Evolutionary conservation across 1,140 invertebrate genomes (phyloP), one percentile per base, ranked within the genome.

Genomic region (Spodoptera litura): DNA sequence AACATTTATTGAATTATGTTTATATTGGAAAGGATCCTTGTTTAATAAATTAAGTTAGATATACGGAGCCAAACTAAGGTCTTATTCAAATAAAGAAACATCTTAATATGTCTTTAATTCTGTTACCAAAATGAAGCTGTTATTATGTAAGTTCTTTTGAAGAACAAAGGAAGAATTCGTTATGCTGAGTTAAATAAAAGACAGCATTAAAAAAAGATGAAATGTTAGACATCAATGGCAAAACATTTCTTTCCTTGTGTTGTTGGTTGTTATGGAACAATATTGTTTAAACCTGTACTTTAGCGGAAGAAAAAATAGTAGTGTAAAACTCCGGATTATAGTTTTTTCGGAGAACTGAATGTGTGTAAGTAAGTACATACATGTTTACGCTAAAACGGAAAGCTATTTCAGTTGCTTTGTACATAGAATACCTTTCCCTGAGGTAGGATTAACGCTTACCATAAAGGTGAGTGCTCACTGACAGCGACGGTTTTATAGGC

Each of bases 1-100:
- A 89, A 87, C 77, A 85, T 85, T 84, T 77, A 76, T 61, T 82
- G 78, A 81, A 81, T 64, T 56, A 80, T 81, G 64, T 74, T 82
- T 87, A 79, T 81, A 77, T 82, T 77, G 6, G n/a, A 20, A 9
- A 13, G 11, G 15, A 27, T 6, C n/a, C 20, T 58, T 27, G 44
- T 12, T 53, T n/a, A 11, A 31, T 12, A 0, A 25, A 12, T 68
- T 27, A 27, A 20, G 15, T 51, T 49, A 3, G 20, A 20, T 20
- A 0, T 31, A 5, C 2, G 31, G 31, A 31, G 31, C 31, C 4
- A 31, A 3, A 31, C 3, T 31, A 4, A 4, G 12, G 12, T 55
- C 4, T 15, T n/a, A 8, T 44, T 44, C 1, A 44, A 44, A 44
- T 10, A 44, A 20, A 20, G 20, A 20, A 20, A 20, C 20, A 20